Percentiles rank a stretch among this genome's conserved stretches.
These are phyloP conservation scores for Rattus norvegicus DNA, from an alignment of 2,113 vertebrate genomes.

Conservation along the genomic window DNA sequence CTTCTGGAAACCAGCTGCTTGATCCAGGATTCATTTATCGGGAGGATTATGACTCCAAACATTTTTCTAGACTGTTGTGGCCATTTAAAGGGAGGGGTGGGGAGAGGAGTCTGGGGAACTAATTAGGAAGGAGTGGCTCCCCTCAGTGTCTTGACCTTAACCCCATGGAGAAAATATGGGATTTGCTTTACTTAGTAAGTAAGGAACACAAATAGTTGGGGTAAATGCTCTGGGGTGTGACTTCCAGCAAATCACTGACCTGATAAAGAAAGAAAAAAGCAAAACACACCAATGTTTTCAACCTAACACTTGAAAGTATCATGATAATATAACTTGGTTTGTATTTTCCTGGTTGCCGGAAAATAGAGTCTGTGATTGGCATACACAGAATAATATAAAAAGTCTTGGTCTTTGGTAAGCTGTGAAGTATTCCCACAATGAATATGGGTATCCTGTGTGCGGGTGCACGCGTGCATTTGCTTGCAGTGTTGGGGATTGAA, in stretches of 20 bases:
- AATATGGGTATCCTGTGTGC: not conserved
- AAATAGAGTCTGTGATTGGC: constrained; percentile 27
- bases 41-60: constrained; percentile 79
- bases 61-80: constrained; percentile 79
- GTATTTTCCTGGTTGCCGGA: not conserved
- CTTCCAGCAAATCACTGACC: constrained; percentile 41
- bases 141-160: constrained; percentile 80
- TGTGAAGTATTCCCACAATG: not conserved
- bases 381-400: not conserved
- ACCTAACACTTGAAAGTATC: constrained; percentile 7
- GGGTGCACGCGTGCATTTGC: not conserved
- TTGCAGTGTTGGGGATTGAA: not conserved
- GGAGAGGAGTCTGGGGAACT: constrained; percentile 80
- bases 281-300: not conserved
- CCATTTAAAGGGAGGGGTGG: constrained; percentile 55
- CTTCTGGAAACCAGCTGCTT: constrained; percentile 80
- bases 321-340: not conserved
- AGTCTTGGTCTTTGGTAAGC: not conserved
- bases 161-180: constrained; percentile 77
- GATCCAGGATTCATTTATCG: constrained; percentile 79
- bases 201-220: constrained; percentile 75
- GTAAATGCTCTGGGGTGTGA: constrained; percentile 61
- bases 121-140: constrained; percentile 81
- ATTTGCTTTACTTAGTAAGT: constrained; percentile 79
- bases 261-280: not conserved